Percentiles rank a stretch among this genome's conserved stretches.
Conservation (phyloP, 2,113 vertebrate genomes). For the Numida meleagris region DNA sequence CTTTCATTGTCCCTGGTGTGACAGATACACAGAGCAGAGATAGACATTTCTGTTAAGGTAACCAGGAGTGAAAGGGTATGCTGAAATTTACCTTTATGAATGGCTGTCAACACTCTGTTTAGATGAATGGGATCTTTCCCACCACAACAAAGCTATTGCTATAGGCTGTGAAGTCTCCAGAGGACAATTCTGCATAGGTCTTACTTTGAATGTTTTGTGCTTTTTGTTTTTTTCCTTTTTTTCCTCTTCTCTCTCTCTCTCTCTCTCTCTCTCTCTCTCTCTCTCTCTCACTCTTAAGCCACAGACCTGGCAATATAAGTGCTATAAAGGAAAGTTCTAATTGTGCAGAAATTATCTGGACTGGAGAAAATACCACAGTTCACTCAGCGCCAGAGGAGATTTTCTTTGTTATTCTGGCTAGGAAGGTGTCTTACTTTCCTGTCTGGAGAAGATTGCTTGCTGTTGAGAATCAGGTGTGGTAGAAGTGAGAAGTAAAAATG, state of each 20-base stretch:
- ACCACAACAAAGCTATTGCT: not conserved
- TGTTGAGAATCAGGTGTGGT: not conserved
- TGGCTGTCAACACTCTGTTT: not conserved
- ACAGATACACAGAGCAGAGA: not conserved
- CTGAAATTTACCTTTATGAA: slow-evolving; percentile 1
- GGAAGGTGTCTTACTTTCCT: not conserved
- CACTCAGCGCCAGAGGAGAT: not conserved
- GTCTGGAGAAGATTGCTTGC: not conserved
- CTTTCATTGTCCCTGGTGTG: not conserved
- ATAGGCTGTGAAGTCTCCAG: not conserved
- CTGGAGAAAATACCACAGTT: not conserved
- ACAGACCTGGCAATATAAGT: not conserved
- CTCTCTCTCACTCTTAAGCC: not conserved
- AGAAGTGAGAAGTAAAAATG: not conserved
- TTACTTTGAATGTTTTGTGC: not conserved
- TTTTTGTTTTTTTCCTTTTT: not conserved
- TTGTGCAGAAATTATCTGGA: not conserved
- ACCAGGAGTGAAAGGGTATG: not conserved
- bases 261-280: not conserved
- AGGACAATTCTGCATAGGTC: not conserved
- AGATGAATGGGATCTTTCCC: slow-evolving; percentile 4
- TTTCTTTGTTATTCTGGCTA: not conserved
- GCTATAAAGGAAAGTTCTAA: not conserved
- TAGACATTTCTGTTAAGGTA: not conserved
- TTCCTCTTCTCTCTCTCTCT: not conserved